A percentile compares a stretch with the other conserved stretches of the same genome.
Conservation (phyloP, 2,797 vertebrate species). For the Aldrovandia affinis region DNA sequence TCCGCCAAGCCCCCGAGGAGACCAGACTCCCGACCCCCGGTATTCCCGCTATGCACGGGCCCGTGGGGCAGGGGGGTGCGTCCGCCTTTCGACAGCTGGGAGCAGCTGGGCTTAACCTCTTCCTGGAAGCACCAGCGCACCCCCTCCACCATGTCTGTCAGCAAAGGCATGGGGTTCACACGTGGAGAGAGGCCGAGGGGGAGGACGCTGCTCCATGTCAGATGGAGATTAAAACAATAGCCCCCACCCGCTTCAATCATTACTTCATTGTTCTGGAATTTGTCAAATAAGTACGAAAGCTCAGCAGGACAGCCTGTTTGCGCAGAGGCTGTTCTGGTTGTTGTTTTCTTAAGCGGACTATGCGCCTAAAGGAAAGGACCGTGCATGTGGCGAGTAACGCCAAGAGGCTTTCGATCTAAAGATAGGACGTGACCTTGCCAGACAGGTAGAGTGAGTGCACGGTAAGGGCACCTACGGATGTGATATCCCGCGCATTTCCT, state of each 20-base stretch:
- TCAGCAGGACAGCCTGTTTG: not conserved
- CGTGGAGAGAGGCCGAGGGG: not conserved
- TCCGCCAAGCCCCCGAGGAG: conserved; percentile 28
- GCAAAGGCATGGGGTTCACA: not conserved
- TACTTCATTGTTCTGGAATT: conserved; percentile 23
- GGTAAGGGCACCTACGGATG: not conserved
- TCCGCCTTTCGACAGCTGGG: conserved; percentile 33
- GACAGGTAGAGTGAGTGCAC: not conserved
- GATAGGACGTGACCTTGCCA: not conserved
- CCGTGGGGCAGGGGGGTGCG: not conserved
- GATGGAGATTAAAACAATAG: not conserved
- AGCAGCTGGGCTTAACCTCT: conserved; percentile 31
- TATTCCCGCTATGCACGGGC: conserved; percentile 38
- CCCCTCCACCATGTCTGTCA: not conserved
- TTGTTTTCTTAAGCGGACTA: not conserved
- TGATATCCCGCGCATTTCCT: conserved; percentile 7
- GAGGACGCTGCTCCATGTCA: not conserved
- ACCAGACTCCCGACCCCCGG: conserved; percentile 15
- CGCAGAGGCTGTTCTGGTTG: not conserved
- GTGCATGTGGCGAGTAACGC: not conserved
- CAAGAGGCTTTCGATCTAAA: not conserved
- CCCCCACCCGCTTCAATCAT: not conserved
- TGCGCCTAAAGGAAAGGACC: not conserved
- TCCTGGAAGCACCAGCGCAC: not conserved
- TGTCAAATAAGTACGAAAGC: conserved; percentile 2